These are phyloP conservation scores for Paratrypauchen microcephalus DNA, from an alignment of 2,797 vertebrate species.

Conservation along the genomic window DNA sequence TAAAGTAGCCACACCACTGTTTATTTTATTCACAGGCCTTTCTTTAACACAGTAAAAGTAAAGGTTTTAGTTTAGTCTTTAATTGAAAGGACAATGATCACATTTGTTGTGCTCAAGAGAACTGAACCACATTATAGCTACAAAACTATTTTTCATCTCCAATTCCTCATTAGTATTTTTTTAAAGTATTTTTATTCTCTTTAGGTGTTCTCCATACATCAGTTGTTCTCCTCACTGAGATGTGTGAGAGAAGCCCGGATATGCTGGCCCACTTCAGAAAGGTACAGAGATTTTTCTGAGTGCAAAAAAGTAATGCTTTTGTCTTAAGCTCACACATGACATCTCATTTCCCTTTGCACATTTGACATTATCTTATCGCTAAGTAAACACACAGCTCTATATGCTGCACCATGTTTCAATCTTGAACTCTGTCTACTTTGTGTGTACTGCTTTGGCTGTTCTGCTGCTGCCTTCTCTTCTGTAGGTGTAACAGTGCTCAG, in stretches of 20 bases:
- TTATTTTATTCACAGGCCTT: background rate
- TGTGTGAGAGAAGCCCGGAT: conserved; percentile 99
- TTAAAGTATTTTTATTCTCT: background rate
- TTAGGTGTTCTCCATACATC: conserved; percentile 98
- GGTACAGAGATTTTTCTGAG: conserved; percentile 73
- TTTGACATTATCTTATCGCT: conserved; percentile 51
- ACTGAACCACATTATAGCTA: background rate
- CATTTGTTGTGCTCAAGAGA: background rate
- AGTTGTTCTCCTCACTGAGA: conserved; percentile 98
- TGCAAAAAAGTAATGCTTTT: conserved; percentile 38
- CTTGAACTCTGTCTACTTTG: conserved; percentile 59
- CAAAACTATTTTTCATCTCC: background rate
- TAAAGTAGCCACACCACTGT: background rate
- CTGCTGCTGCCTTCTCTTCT: conserved; percentile 60
- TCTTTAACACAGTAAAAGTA: too few relatives aligned
- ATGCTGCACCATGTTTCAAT: conserved; percentile 50
- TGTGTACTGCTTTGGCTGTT: conserved; percentile 58
- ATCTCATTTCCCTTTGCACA: conserved; percentile 68
- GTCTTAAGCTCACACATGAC: conserved; percentile 56
- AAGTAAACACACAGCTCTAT: conserved; percentile 43
- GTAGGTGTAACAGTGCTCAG: conserved; percentile 64
- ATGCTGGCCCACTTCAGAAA: conserved; percentile 99
- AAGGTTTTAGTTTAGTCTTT: background rate
- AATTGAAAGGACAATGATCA: background rate
- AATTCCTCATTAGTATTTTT: background rate